Conservation (phyloP, 2,113 vertebrate species). For the Girardinichthys multiradiatus region DNA sequence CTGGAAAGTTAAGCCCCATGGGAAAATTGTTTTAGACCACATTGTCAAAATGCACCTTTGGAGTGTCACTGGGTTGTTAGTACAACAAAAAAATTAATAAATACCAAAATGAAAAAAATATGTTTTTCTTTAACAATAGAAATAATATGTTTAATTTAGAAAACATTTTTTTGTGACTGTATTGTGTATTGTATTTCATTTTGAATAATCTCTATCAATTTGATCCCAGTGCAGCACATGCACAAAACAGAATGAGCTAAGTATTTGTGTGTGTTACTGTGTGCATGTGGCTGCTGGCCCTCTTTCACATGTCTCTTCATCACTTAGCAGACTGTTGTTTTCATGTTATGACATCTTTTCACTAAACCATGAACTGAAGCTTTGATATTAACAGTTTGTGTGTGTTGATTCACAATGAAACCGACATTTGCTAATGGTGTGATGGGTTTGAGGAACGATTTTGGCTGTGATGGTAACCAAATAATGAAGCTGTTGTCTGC, state of each 20-base stretch:
- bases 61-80: no score
- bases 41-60: no score
- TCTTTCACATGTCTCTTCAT: slow-evolving; percentile 40
- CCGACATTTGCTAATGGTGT: slow-evolving; percentile 18
- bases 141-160: no score
- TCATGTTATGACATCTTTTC: slow-evolving; percentile 54
- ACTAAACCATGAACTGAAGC: slow-evolving; percentile 42
- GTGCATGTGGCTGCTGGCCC: slow-evolving; percentile 38
- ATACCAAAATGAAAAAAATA: no score
- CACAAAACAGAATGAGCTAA: slow-evolving; percentile 29
- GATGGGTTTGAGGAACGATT: neutral
- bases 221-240: slow-evolving; percentile 59
- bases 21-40: no score
- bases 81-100: no score
- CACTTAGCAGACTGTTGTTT: slow-evolving; percentile 59
- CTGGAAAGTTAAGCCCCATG: no score
- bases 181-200: slow-evolving; percentile 64
- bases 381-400: slow-evolving; percentile 51
- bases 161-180: no score
- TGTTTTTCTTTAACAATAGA: no score
- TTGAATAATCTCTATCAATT: slow-evolving; percentile 79
- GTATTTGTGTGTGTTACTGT: slow-evolving; percentile 32
- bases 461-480: slow-evolving; percentile 9
- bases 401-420: slow-evolving; percentile 30
- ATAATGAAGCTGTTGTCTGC: slow-evolving; percentile 9